phyloP scores from a whole-genome alignment of 2,797 vertebrate species.

The Sarcoramphus papa region DNA sequence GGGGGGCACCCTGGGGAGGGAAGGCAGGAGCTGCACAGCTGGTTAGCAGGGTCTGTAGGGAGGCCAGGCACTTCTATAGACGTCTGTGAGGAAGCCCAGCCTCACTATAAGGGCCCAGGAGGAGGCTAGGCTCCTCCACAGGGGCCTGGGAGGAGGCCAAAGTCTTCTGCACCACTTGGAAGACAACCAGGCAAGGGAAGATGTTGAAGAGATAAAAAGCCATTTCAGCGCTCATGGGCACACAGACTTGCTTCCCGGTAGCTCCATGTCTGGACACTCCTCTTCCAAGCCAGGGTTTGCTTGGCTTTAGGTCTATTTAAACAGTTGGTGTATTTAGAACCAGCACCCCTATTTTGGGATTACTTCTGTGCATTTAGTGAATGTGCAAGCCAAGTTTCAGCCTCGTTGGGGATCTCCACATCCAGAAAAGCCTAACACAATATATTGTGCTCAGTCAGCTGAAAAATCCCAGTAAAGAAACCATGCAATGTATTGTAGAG shows the following conservation, averaged over 20 bases:
- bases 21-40: background rate
- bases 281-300: background rate
- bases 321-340: background rate
- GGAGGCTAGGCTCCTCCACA: background rate
- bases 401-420: background rate
- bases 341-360: background rate
- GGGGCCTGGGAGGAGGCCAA: too few species aligned
- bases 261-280: background rate
- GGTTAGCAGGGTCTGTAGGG: background rate
- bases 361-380: background rate
- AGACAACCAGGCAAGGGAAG: background rate
- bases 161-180: background rate
- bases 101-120: too few species aligned
- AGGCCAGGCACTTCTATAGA: background rate
- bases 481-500: fast-evolving
- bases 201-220: background rate
- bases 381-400: background rate
- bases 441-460: background rate
- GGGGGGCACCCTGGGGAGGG: background rate
- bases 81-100: background rate
- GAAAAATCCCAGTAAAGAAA: background rate
- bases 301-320: background rate
- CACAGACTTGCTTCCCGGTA: background rate
- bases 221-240: fast-evolving
- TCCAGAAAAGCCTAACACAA: background rate